These are phyloP conservation scores for Dolichoris vasculosae DNA, from an alignment of 1,140 invertebrate genomes.

Conservation along the genomic window DNA sequence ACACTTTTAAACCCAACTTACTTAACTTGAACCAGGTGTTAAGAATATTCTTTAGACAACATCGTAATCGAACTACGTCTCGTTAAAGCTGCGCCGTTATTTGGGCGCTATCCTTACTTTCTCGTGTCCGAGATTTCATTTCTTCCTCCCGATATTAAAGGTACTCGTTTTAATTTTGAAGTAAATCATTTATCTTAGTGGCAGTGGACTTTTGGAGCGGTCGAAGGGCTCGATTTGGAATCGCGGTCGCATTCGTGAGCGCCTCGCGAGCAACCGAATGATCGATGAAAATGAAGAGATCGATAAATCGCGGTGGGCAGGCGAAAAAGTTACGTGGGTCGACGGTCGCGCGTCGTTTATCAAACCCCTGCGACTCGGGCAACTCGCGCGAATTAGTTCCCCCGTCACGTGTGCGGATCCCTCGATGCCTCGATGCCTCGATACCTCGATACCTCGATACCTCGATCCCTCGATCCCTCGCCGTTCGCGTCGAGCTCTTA, in stretches of 20 bases:
- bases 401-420: not conserved
- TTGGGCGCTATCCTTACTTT: not conserved
- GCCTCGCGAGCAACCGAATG: not conserved
- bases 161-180: not conserved
- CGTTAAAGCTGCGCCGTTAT: not conserved
- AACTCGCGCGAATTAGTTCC: not conserved
- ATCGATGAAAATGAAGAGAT: conserved; percentile 4
- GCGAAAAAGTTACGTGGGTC: not conserved
- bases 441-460: not conserved
- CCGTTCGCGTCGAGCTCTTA: not conserved
- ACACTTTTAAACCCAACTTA: not conserved
- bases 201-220: no score
- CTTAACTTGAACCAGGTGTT: not conserved
- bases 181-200: not conserved
- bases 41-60: not conserved
- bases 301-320: not conserved
- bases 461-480: conserved; percentile 5
- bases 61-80: not conserved
- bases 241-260: not conserved
- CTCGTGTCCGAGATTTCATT: no score
- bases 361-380: not conserved
- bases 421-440: not conserved
- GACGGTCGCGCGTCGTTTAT: not conserved
- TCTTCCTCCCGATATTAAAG: no score
- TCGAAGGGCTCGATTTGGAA: no score